Evolutionary conservation across 2,113 vertebrate species (phyloP).

Genomic region (Corythornis madagascariensis): DNA sequence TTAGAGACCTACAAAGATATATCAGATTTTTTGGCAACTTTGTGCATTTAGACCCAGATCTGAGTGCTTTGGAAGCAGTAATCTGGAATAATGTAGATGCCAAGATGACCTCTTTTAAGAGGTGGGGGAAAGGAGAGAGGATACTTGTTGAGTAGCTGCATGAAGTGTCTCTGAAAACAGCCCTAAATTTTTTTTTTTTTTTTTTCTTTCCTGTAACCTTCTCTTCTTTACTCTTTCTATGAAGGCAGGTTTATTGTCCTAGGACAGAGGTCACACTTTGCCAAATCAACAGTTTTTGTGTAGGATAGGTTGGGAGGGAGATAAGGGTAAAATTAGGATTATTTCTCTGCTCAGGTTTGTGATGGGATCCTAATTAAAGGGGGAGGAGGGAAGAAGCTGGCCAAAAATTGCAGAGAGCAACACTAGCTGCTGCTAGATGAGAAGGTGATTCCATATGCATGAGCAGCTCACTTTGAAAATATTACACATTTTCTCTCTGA

Average conservation of each 20-base stretch:
- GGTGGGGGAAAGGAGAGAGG: background rate
- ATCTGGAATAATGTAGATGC: background rate
- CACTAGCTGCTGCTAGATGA: background rate
- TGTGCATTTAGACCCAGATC: background rate
- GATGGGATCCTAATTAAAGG: background rate
- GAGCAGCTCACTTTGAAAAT: conserved; percentile 36
- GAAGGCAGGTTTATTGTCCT: background rate
- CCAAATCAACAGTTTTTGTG: background rate
- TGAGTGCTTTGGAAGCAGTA: background rate
- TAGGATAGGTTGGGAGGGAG: background rate
- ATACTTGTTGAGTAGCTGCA: background rate
- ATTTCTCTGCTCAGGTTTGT: background rate
- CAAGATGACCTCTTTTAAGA: background rate
- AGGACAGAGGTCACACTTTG: background rate
- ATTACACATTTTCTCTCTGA: conserved; percentile 26
- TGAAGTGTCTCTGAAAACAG: background rate
- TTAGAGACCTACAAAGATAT: background rate
- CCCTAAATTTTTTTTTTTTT: background rate
- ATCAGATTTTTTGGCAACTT: background rate
- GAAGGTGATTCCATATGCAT: conserved; percentile 10
- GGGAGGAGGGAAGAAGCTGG: fast-evolving
- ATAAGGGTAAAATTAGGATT: background rate
- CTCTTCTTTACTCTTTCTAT: background rate
- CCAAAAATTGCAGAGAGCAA: background rate
- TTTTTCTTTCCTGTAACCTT: too few species aligned